Conservation (phyloP, 2,888 invertebrate genomes). For the Anticlea derivata region DNA sequence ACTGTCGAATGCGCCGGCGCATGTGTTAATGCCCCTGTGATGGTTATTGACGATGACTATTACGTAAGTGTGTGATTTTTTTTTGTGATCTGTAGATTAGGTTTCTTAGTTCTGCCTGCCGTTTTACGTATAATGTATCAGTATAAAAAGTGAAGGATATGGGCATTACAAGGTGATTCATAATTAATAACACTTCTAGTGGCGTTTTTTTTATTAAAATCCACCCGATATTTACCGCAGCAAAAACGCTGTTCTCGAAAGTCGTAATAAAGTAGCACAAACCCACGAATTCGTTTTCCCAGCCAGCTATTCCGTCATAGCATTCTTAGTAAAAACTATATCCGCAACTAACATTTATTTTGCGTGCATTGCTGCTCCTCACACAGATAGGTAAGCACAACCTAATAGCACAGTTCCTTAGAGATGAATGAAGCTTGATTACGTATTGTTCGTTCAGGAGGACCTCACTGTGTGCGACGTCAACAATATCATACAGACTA, state of each 20-base stretch:
- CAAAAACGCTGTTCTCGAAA: neutral
- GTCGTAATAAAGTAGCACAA: too few species aligned
- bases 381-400: neutral
- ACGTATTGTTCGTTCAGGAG: slow-evolving; percentile 51
- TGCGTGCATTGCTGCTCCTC: slow-evolving; percentile 4
- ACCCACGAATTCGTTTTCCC: too few species aligned
- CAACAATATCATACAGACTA: slow-evolving; percentile 60
- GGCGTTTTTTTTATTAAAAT: too few species aligned
- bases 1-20: slow-evolving; percentile 70
- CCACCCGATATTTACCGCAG: too few species aligned
- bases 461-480: slow-evolving; percentile 62
- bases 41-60: slow-evolving; percentile 72
- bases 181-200: too few species aligned
- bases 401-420: slow-evolving; percentile 6
- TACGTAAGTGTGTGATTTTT: slow-evolving; percentile 60
- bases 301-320: too few species aligned
- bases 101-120: too few species aligned
- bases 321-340: neutral
- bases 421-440: slow-evolving; percentile 23
- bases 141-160: too few species aligned
- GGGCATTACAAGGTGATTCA: too few species aligned
- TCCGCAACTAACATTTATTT: slow-evolving; percentile 3
- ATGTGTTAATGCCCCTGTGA: slow-evolving; percentile 69
- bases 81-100: too few species aligned
- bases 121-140: too few species aligned